Percentiles rank a stretch among this genome's conserved stretches.
Evolutionary conservation across 92 coral and sea anemone species (phyloP).

Genomic region (Diadumene lineata): DNA sequence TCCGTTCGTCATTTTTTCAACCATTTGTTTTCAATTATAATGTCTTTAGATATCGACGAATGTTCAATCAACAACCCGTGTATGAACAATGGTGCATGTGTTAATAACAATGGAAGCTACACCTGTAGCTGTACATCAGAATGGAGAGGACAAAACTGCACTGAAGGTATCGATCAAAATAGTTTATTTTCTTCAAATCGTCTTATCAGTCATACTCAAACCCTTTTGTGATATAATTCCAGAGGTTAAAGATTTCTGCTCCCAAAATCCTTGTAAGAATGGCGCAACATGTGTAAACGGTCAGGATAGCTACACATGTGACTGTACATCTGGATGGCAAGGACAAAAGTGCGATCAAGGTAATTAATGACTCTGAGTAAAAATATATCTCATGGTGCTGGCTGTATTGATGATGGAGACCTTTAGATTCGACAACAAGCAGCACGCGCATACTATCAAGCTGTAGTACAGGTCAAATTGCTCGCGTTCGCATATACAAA

Average conservation of each 20-base stretch:
- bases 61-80: conserved; percentile 12
- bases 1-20: too few relatives aligned
- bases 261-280: conserved; percentile 11
- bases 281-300: conserved; percentile 12
- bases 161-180: conserved; percentile 13
- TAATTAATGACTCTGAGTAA: neutral
- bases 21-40: too few relatives aligned
- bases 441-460: too few relatives aligned
- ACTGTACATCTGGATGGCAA: conserved; percentile 8
- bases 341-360: conserved; percentile 25
- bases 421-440: too few relatives aligned
- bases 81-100: conserved; percentile 13
- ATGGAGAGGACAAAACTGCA: conserved; percentile 23
- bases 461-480: too few relatives aligned
- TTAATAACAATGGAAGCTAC: conserved; percentile 22
- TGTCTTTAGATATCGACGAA: neutral
- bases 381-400: too few relatives aligned
- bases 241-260: too few relatives aligned
- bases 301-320: conserved; percentile 15
- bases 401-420: too few relatives aligned
- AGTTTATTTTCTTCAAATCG: neutral
- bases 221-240: too few relatives aligned
- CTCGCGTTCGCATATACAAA: too few relatives aligned
- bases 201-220: too few relatives aligned
- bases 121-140: conserved; percentile 18